phyloP scores from a whole-genome alignment of 2,888 invertebrate species.

The Anaspis maculata region DNA sequence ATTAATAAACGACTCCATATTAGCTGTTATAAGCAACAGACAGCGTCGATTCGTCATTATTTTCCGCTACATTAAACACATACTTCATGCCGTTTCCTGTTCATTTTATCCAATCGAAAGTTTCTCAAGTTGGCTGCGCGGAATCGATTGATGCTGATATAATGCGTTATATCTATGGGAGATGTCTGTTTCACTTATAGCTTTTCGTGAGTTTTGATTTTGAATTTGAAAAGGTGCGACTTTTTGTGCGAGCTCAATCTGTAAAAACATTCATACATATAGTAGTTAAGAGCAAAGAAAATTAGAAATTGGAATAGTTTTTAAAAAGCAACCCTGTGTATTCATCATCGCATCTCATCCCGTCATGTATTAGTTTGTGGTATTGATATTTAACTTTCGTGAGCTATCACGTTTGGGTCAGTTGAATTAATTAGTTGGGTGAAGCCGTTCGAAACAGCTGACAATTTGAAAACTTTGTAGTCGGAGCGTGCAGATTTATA shows the following conservation, averaged over 20 bases:
- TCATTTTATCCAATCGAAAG: conserved; percentile 39
- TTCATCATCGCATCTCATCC: no score
- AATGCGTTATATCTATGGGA: conserved; percentile 22
- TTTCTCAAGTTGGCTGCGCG: conserved; percentile 19
- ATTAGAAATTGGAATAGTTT: no score
- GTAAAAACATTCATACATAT: no score
- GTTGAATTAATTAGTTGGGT: conserved; percentile 31
- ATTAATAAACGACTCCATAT: conserved; percentile 45
- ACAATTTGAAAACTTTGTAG: conserved; percentile 33
- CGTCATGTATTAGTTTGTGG: conserved; percentile 8
- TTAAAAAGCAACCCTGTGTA: no score
- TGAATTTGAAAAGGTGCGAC: no score
- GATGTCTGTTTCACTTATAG: conserved; percentile 20
- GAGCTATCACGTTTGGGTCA: conserved; percentile 29
- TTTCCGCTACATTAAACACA: conserved; percentile 46
- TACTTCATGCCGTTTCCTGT: conserved; percentile 43
- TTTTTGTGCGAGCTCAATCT: no score
- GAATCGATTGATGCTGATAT: conserved; percentile 17
- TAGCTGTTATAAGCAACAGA: conserved; percentile 45
- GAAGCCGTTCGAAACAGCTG: conserved; percentile 35
- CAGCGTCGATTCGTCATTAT: conserved; percentile 47
- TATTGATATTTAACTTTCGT: conserved; percentile 31
- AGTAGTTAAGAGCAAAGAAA: no score
- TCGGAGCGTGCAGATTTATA: conserved; percentile 28
- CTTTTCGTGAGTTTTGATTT: no score